Base-by-base conservation (phyloP, 2,888 invertebrate genomes). In the Ochropleura plecta region DNA sequence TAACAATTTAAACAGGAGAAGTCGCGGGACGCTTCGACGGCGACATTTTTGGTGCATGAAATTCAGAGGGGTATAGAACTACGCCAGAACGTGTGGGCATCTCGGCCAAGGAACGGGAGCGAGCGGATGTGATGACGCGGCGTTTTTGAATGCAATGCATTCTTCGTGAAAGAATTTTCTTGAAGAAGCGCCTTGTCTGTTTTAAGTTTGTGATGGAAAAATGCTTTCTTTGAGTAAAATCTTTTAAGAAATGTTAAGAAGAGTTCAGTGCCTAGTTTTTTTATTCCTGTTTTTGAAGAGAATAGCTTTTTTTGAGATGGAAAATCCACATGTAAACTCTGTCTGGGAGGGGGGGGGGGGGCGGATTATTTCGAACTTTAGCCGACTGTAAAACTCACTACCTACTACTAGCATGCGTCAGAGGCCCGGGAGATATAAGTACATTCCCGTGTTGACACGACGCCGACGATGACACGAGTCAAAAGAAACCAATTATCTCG, bases 11-110 rank as follows among this genome's bases (percentile, higher is more conserved):
- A 93, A 93, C 93, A 93, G 88, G 92, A 91, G 92, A 91, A 89
- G 90, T 90, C 90, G 86, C 81, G 78, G 79, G 76, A 68, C 87
- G 89, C 86, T 86, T 79, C 85, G 89, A 79, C 82, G 87, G 86
- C 89, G 91, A 92, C 92, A 94, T 94, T 94, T 95, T 94, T 93
- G 92, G 92, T 91, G 93, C 93, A 93, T 93, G 92, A 93, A 94
- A 93, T 93, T 93, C 89, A 84, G 85, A 77, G 72, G 84, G 79
- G 82, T 85, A 74, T 81, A 60, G 79, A 83, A 86, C 75, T 78
- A 73, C 65, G 82, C 86, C 81, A 75, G 78, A 80, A 67, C 77
- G 65, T 65, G 63, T 55, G 72, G n/a, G 14, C 8, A 76, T 64
- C 16, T 18, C 62, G 30, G 46, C 4, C 69, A 78, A 81, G 78